phyloP scores from a whole-genome alignment of 1,140 invertebrate genomes.

The Wiebesia pumilae region DNA sequence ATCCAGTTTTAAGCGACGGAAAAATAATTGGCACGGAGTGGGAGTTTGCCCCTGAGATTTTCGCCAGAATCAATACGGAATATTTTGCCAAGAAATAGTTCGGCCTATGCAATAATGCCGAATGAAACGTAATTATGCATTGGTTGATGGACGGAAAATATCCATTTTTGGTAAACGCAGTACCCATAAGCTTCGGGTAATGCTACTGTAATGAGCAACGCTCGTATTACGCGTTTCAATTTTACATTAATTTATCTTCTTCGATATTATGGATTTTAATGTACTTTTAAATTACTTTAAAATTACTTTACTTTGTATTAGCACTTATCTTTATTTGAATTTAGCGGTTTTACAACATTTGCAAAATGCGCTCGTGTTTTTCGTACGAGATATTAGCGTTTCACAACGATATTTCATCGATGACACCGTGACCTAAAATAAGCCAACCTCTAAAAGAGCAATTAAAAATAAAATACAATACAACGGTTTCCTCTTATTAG shows the following conservation, averaged over 20 bases:
- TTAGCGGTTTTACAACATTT: background rate
- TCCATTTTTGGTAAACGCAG: background rate
- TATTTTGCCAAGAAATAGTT: too few species aligned
- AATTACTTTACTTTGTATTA: background rate
- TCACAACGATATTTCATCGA: constrained; percentile 30
- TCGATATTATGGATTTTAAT: background rate
- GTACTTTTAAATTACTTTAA: background rate
- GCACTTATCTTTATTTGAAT: background rate
- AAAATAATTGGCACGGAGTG: background rate
- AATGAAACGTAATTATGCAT: background rate
- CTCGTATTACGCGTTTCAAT: background rate
- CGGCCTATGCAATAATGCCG: background rate
- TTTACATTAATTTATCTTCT: background rate
- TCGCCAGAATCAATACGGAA: background rate
- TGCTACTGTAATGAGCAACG: background rate
- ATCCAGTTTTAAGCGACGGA: background rate
- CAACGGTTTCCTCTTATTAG: background rate
- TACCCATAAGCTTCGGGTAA: background rate
- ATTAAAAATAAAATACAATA: constrained; percentile 38
- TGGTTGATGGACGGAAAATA: background rate
- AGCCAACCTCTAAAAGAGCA: constrained; percentile 27
- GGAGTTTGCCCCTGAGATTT: background rate
- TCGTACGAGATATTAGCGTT: background rate
- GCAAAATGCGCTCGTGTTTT: background rate
- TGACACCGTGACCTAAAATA: constrained; percentile 46